These are phyloP conservation scores for Sebastes itinus DNA, from an alignment of 2,797 vertebrate species.

Conservation along the genomic window DNA sequence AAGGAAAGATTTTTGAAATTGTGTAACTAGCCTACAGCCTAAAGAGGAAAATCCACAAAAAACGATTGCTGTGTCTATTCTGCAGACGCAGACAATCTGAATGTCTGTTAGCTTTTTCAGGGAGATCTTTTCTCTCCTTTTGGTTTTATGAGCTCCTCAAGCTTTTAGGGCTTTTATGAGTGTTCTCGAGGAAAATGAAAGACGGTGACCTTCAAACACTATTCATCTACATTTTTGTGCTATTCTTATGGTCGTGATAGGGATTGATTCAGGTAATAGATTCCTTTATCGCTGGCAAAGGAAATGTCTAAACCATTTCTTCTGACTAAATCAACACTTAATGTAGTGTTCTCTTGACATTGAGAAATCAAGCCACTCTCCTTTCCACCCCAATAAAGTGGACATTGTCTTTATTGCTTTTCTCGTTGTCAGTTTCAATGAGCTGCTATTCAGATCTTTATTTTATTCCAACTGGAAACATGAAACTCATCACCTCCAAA, in stretches of 20 bases:
- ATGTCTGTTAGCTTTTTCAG: neutral
- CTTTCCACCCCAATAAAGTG: neutral
- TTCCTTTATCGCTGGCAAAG: neutral
- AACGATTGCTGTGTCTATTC: neutral
- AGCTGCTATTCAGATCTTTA: neutral
- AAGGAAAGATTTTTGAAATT: neutral
- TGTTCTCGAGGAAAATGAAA: neutral
- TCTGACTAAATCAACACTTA: neutral
- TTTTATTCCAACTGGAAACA: neutral
- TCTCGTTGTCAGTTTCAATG: neutral
- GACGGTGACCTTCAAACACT: neutral
- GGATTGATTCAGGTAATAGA: neutral
- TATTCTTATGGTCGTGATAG: neutral
- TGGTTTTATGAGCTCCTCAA: neutral
- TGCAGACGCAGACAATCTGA: neutral
- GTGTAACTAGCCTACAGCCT: neutral
- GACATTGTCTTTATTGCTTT: neutral
- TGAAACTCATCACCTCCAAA: neutral
- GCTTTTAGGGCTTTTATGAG: neutral
- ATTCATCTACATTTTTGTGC: neutral
- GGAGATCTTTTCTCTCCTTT: neutral
- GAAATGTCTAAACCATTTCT: neutral
- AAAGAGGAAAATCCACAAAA: slow-evolving; percentile 10
- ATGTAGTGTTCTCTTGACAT: neutral
- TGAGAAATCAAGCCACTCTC: neutral